These are phyloP conservation scores for Stenodera caucasica DNA, from an alignment of 2,888 invertebrate species.

Conservation along the genomic window DNA sequence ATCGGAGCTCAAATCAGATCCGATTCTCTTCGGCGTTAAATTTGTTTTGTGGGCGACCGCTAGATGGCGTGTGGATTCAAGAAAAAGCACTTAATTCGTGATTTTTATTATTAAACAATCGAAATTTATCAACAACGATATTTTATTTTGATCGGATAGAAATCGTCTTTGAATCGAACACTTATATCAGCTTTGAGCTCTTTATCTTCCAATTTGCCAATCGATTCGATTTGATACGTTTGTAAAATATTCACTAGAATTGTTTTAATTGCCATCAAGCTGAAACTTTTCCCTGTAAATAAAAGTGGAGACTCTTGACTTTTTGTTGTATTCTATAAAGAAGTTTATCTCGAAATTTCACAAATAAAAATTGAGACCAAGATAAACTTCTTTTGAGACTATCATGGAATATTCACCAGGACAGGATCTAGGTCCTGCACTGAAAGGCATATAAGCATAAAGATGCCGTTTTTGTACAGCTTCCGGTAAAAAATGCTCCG, in stretches of 20 bases:
- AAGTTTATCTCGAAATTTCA: no score
- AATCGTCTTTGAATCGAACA: slow-evolving; percentile 33
- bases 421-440: slow-evolving; percentile 39
- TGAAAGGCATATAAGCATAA: slow-evolving; percentile 43
- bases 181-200: slow-evolving; percentile 38
- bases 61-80: no score
- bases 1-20: no score
- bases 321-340: no score
- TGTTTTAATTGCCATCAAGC: slow-evolving; percentile 35
- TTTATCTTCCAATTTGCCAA: slow-evolving; percentile 37
- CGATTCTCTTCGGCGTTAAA: no score
- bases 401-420: slow-evolving; percentile 22
- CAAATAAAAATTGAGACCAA: no score
- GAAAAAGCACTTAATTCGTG: no score
- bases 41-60: no score
- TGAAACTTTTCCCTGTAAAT: slow-evolving; percentile 36
- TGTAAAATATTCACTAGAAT: slow-evolving; percentile 36
- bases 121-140: background rate
- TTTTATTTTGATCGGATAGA: slow-evolving; percentile 35
- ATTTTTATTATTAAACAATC: no score
- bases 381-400: background rate
- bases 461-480: slow-evolving; percentile 33
- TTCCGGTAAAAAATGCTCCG: slow-evolving; percentile 43
- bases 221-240: slow-evolving; percentile 34
- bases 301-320: background rate